Conservation (phyloP, 1,140 invertebrate genomes). For the Mylabris phalerata region DNA sequence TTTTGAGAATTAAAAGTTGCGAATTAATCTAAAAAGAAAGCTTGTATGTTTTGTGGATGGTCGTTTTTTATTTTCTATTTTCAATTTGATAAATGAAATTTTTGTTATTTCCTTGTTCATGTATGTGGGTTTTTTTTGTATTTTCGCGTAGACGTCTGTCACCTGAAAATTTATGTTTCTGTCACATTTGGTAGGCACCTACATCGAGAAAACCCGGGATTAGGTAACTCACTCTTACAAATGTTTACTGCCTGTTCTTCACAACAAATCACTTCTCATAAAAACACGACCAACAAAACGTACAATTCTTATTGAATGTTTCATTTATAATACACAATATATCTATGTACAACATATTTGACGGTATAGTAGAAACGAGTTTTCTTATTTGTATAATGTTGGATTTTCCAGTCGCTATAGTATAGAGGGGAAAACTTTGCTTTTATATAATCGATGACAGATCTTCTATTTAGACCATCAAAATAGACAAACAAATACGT, state of each 20-base stretch:
- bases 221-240: conserved; percentile 16
- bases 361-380: too few species aligned
- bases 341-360: neutral
- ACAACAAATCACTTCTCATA: conserved; percentile 15
- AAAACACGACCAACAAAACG: conserved; percentile 15
- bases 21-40: too few species aligned
- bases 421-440: too few species aligned
- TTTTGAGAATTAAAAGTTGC: too few species aligned
- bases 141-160: conserved; percentile 9
- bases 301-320: conserved; percentile 16
- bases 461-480: too few species aligned
- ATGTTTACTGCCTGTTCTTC: conserved; percentile 14
- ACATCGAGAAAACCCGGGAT: conserved; percentile 14
- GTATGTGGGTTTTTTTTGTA: conserved; percentile 8
- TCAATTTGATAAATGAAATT: conserved; percentile 15
- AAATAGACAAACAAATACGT: too few species aligned
- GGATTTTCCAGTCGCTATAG: too few species aligned
- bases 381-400: too few species aligned
- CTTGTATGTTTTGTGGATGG: too few species aligned
- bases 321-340: conserved; percentile 13
- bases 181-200: conserved; percentile 13
- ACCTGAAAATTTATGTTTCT: conserved; percentile 18
- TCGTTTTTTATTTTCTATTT: conserved; percentile 10
- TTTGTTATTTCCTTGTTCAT: neutral
- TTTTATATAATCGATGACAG: too few species aligned